Conservation (phyloP, 2,888 invertebrate species). For the Nephrotoma guestfalica region DNA sequence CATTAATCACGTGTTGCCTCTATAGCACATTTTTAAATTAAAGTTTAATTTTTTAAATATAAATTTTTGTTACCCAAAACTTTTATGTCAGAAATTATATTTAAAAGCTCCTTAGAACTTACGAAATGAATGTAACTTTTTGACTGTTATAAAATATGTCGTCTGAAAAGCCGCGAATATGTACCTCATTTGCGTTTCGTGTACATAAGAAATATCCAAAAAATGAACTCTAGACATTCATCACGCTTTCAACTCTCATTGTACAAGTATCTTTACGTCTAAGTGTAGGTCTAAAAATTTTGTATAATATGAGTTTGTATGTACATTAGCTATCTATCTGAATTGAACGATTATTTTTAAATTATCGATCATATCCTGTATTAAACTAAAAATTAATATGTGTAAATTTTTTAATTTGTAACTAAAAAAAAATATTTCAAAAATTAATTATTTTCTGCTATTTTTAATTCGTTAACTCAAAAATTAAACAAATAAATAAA, state of each 20-base stretch:
- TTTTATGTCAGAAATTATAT: neutral
- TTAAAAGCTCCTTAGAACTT: neutral
- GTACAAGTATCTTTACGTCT: neutral
- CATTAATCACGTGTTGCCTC: neutral
- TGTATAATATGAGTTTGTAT: neutral
- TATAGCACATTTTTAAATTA: neutral
- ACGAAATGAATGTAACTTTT: neutral
- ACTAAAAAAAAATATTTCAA: slow-evolving; percentile 1
- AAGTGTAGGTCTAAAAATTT: neutral
- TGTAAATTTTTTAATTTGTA: neutral
- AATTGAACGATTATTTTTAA: neutral
- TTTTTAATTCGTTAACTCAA: neutral
- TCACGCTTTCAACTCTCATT: neutral
- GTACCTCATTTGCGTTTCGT: too few relatives aligned
- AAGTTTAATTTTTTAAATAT: neutral
- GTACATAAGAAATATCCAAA: neutral
- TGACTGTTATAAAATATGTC: neutral
- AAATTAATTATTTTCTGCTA: neutral
- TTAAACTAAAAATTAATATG: neutral
- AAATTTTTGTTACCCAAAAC: neutral
- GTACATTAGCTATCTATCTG: neutral
- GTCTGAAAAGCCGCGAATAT: neutral
- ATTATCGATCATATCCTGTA: neutral
- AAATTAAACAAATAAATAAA: neutral
- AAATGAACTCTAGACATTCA: neutral